Evolutionary conservation across 2,113 vertebrate species (phyloP).

Genomic region (Arenaria interpres): DNA sequence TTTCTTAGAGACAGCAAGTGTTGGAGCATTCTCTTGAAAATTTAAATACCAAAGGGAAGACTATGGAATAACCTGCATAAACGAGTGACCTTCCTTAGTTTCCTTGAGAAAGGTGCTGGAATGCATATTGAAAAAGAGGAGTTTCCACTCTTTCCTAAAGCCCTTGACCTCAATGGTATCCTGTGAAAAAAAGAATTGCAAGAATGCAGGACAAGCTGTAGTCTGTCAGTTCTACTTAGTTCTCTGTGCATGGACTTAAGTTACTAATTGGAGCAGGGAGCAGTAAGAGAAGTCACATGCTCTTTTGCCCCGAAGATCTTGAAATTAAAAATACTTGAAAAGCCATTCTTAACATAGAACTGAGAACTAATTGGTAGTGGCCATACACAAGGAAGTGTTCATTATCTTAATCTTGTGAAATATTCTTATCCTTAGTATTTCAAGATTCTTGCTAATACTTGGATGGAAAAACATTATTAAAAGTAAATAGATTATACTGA

Average conservation of each 20-base stretch:
- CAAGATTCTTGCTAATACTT: not conserved
- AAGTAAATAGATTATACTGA: not conserved
- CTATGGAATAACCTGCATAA: not conserved
- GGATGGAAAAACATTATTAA: not conserved
- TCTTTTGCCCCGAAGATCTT: constrained; percentile 1
- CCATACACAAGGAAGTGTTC: not conserved
- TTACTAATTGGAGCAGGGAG: constrained; percentile 11
- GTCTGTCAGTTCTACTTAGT: constrained; percentile 9
- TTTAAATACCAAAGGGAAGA: not conserved
- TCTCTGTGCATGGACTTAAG: not conserved
- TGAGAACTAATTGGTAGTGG: not conserved
- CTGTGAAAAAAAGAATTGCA: constrained; percentile 15
- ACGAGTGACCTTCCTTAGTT: not conserved
- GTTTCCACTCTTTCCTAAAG: not conserved
- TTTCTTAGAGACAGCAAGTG: not conserved
- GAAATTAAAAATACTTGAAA: constrained; percentile 27
- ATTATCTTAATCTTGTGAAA: constrained; percentile 10
- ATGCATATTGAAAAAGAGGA: not conserved
- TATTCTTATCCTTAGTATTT: not conserved
- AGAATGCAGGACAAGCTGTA: constrained; percentile 8
- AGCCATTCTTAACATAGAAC: not conserved
- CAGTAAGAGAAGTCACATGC: constrained; percentile 17
- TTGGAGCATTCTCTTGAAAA: not conserved
- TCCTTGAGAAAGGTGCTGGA: not conserved
- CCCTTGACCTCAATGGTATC: not conserved